Percentiles rank a stretch among this genome's conserved stretches.
Conservation (phyloP, 2,113 vertebrate species). For the Oreochromis tanganicae region DNA sequence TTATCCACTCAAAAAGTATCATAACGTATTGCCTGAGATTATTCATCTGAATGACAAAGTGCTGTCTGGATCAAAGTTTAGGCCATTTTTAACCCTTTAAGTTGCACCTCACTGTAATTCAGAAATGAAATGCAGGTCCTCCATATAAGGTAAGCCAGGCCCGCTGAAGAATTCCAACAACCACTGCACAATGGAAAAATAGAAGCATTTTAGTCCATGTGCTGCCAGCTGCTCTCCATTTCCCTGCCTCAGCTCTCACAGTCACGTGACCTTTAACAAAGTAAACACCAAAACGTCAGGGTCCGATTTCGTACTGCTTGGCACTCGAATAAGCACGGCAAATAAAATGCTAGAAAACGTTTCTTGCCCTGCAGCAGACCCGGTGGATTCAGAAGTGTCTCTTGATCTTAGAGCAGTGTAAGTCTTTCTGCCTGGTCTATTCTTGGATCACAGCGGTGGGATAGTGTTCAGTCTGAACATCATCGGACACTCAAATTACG, state of each 20-base stretch:
- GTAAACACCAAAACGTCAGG: not conserved
- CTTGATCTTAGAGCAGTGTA: not conserved
- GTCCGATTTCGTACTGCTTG: not conserved
- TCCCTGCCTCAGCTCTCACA: not conserved
- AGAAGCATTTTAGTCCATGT: not conserved
- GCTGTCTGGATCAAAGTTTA: not conserved
- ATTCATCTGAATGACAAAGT: constrained; percentile 13
- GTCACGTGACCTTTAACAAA: not conserved
- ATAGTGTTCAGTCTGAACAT: not conserved
- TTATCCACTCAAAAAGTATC: constrained; percentile 19
- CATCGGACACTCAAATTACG: not conserved
- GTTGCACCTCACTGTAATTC: not conserved
- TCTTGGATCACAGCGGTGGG: constrained; percentile 22
- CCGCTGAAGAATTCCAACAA: not conserved
- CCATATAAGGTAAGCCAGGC: not conserved
- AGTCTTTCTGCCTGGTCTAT: constrained; percentile 31
- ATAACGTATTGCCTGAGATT: constrained; percentile 1
- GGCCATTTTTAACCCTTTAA: not conserved
- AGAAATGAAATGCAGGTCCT: not conserved
- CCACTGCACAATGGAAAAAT: not conserved
- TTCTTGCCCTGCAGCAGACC: not conserved
- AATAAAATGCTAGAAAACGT: not conserved
- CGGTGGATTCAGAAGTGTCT: not conserved
- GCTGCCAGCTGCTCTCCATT: not conserved
- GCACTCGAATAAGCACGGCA: not conserved